Base-by-base conservation (phyloP, 2,888 invertebrate genomes). In the Pseudoips prasinana region DNA sequence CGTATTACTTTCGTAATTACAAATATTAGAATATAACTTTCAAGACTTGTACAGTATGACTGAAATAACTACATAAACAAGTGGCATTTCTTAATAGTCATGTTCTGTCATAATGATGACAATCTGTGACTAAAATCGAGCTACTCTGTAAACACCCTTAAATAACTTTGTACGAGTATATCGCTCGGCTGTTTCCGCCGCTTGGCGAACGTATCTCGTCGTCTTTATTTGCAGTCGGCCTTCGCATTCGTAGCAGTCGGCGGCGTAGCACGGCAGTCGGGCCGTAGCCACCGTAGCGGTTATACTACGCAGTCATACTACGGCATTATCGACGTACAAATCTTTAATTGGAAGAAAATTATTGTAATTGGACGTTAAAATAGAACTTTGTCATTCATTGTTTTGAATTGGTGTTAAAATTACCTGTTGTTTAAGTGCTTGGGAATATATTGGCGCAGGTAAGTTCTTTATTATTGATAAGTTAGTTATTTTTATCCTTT, bases 251-350 rank as follows among this genome's bases (percentile, higher is more conserved):
- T 62, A 60, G 66, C 65, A 26, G 51, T 54, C 50, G 55, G 59
- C 59, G 57, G 64, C 74, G 81, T 79, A 82, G 80, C 76, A 50
- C 68, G 73, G 73, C 73, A 86, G 87, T 86, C 71, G 76, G 67
- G 66, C 64, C 78, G 83, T 74, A 73, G 73, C 67, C 36, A 39
- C 58, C 75, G 81, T 77, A 78, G 72, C 59, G 44, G 30, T 8
- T 20, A 40, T 39, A 39, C 57, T 67, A 63, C 58, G 60, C 47
- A 45, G 39, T 47, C 46, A 43, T 58, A n/a, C 55, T 58, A 59
- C 54, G 37, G 35, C 19, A 38, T 23, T 36, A 38, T 42, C 44
- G 44, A 38, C 56, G 56, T 46, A 55, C 41, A 49, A 32, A 40
- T 44, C 39, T 47, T 54, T 37, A 25, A 39, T 46, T 53, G 36